Conservation (phyloP, 2,888 invertebrate species). For the Pyrrhosoma nymphula region DNA sequence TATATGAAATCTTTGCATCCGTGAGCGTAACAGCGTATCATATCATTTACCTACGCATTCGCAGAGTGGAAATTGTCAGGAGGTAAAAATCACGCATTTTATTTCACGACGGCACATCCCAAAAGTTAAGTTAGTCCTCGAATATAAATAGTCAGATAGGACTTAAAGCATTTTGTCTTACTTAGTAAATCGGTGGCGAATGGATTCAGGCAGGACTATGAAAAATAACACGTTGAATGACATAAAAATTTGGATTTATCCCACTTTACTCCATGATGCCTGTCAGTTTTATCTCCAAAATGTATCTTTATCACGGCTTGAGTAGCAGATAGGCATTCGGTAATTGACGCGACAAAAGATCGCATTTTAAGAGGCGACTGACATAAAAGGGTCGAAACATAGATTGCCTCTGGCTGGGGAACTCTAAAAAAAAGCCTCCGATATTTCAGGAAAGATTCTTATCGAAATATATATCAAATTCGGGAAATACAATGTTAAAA, state of each 20-base stretch:
- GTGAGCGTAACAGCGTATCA: too few relatives aligned
- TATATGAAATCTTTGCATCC: too few relatives aligned
- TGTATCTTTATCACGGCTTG: neutral
- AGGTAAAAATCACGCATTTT: too few relatives aligned
- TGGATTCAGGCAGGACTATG: too few relatives aligned
- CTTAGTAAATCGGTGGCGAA: too few relatives aligned
- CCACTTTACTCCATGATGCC: neutral
- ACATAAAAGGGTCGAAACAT: neutral
- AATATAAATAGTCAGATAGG: too few relatives aligned
- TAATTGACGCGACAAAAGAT: neutral
- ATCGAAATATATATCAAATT: constrained; percentile 10
- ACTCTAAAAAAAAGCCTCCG: neutral
- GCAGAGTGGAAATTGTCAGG: too few relatives aligned
- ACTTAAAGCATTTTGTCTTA: too few relatives aligned
- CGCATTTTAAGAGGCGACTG: neutral
- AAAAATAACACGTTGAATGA: neutral
- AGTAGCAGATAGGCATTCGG: neutral
- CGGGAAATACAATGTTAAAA: constrained; percentile 22
- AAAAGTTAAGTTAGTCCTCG: too few relatives aligned
- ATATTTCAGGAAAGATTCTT: constrained; percentile 5
- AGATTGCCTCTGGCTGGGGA: neutral
- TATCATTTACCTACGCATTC: too few relatives aligned
- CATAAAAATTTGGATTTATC: neutral
- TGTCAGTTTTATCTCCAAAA: neutral
- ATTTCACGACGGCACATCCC: too few relatives aligned